Base-by-base conservation (phyloP, 2,888 invertebrate species). In the Quadriops clusia region DNA sequence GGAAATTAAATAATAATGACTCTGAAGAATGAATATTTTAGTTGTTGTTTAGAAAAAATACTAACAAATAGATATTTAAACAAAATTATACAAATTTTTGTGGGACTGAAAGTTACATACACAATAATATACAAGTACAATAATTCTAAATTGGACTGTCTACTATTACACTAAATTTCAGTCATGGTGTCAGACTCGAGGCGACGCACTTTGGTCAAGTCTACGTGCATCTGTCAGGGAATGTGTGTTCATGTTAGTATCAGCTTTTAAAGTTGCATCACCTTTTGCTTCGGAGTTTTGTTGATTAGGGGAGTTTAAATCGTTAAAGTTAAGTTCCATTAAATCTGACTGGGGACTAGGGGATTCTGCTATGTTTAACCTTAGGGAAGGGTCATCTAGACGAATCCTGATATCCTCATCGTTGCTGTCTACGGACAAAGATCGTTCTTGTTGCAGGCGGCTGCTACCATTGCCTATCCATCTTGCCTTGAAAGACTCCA, bases 401-500 rank as follows among this genome's bases (percentile, higher is more conserved):
- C 56, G 40, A 36, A 56, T 47, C 41, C 52, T 54, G 34, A 48
- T 43, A 33, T 58, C 59, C 25, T 58, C 56, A 18, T 56, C 56
- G 43, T 54, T 56, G 43, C 56, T 57, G 33, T 58, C 55, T 14
- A 57, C 50, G 12, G 56, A 56, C 18, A 58, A 53, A 13, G 50
- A 48, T 25, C 58, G 46, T 36, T 51, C 50, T 14, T 51, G 47
- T 20, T 51, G 52, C 18, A 52, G 41, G 23, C 54, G 53, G 23
- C 44, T 40, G 13, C 34, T 40, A 14, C 46, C 46, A 12, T 39
- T 53, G 39, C 66, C 73, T 62, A 65, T 67, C 55, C 65, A 69
- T 47, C 66, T 70, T 55, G 64, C 67, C 59, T 63, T 70, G 68
- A 73, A 73, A 37, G 71, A 70, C 53, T 78, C 77, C 61, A 80